Evolutionary conservation across 2,888 invertebrate genomes (phyloP).

Genomic region (Drosophila quinaria): DNA sequence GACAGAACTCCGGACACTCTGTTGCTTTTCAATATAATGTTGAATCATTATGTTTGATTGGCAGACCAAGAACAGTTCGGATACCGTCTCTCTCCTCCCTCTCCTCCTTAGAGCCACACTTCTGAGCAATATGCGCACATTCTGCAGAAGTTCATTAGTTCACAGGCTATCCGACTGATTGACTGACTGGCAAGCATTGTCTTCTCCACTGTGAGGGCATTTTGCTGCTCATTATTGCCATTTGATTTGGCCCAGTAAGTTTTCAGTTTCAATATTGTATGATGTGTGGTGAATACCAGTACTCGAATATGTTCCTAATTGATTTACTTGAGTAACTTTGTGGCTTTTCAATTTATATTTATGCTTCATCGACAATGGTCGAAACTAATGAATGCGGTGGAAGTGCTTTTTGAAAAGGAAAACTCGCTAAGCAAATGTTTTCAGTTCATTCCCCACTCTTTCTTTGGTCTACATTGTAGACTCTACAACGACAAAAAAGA

Average conservation of each 20-base stretch:
- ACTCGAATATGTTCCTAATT: slow-evolving; percentile 55
- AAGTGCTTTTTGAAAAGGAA: slow-evolving; percentile 13
- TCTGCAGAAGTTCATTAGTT: slow-evolving; percentile 63
- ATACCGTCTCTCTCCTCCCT: neutral
- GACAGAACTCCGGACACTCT: slow-evolving; percentile 33
- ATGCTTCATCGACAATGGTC: slow-evolving; percentile 33
- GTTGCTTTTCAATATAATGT: slow-evolving; percentile 64
- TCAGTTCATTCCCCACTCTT: slow-evolving; percentile 7
- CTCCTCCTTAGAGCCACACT: slow-evolving; percentile 1
- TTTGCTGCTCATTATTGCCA: slow-evolving; percentile 54
- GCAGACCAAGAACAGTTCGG: slow-evolving; percentile 51
- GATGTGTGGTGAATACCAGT: neutral
- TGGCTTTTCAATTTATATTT: slow-evolving; percentile 48
- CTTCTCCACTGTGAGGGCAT: slow-evolving; percentile 7
- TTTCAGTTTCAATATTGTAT: slow-evolving; percentile 24
- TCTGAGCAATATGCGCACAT: slow-evolving; percentile 35
- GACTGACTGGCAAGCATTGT: slow-evolving; percentile 21
- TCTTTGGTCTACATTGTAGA: slow-evolving; percentile 15
- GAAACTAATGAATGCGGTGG: slow-evolving; percentile 33
- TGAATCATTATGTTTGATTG: slow-evolving; percentile 78
- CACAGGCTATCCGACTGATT: slow-evolving; percentile 16
- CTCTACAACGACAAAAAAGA: slow-evolving; percentile 31
- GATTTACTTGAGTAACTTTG: slow-evolving; percentile 54
- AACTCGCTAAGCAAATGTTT: slow-evolving; percentile 46
- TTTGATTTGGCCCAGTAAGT: slow-evolving; percentile 16